Percentiles rank a stretch among this genome's conserved stretches.
Evolutionary conservation across 2,888 invertebrate genomes (phyloP).

Genomic region (Tenthredo mesomela): DNA sequence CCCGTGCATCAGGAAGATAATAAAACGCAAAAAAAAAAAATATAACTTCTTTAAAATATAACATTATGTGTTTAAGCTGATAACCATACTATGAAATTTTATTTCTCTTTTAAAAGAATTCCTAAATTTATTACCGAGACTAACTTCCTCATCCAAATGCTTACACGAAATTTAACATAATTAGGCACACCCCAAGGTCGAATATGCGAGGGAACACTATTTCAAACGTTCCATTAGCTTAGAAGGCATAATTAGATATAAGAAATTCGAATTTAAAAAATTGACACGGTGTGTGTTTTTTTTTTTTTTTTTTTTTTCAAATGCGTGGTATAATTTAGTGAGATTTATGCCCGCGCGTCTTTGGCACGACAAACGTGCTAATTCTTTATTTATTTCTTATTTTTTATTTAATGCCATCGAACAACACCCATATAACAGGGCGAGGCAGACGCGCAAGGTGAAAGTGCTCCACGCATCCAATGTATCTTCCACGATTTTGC

Average conservation of each 20-base stretch:
- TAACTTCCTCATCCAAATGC: conserved; percentile 5
- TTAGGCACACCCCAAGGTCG: conserved; percentile 13
- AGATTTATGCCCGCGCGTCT: background rate
- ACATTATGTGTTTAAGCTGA: background rate
- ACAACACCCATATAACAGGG: conserved; percentile 55
- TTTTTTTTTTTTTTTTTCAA: background rate
- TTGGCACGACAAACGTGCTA: background rate
- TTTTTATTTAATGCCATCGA: background rate
- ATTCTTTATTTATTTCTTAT: background rate
- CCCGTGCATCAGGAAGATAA: background rate
- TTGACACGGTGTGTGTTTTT: background rate
- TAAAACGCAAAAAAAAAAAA: background rate
- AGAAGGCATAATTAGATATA: background rate
- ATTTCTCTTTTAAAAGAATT: background rate
- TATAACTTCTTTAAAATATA: conserved; percentile 20
- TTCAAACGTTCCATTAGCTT: conserved; percentile 10
- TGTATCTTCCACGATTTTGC: conserved; percentile 68
- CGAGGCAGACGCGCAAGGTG: conserved; percentile 63
- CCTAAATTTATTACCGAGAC: conserved; percentile 13
- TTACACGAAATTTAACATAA: background rate
- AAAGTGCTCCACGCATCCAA: conserved; percentile 66
- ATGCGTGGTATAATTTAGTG: background rate
- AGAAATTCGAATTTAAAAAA: conserved; percentile 22
- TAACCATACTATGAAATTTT: background rate
- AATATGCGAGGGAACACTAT: background rate